Percentiles rank a stretch among this genome's conserved stretches.
Conservation (phyloP, 2,888 invertebrate genomes). For the Leucophenga montana region DNA sequence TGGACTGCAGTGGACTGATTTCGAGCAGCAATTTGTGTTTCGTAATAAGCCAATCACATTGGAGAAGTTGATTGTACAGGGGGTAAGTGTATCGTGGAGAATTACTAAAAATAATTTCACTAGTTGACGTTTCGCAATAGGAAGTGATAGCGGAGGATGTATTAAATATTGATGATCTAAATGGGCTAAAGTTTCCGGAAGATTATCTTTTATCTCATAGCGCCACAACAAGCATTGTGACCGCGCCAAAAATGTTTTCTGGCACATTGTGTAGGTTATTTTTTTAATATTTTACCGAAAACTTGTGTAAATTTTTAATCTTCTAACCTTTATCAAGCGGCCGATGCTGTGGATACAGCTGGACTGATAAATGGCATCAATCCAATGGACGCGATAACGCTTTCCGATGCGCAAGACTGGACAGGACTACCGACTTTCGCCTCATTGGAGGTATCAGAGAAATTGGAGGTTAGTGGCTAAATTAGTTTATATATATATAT, state of each 20-base stretch:
- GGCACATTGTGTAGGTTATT: slow-evolving; percentile 64
- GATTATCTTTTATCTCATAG: slow-evolving; percentile 74
- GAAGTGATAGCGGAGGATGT: slow-evolving; percentile 69
- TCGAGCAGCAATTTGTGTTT: slow-evolving; percentile 73
- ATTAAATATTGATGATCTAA: slow-evolving; percentile 71
- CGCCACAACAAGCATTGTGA: slow-evolving; percentile 66
- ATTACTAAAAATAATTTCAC: slow-evolving; percentile 42
- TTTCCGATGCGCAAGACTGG: slow-evolving; percentile 72
- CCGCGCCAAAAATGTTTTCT: slow-evolving; percentile 74
- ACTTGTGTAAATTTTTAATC: background rate
- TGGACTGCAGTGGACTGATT: slow-evolving; percentile 72
- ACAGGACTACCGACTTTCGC: slow-evolving; percentile 74
- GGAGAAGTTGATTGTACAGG: slow-evolving; percentile 72
- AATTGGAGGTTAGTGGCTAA: slow-evolving; percentile 73
- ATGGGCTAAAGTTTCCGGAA: slow-evolving; percentile 75
- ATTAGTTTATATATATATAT: too few species aligned
- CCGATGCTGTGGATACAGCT: slow-evolving; percentile 68
- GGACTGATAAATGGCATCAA: slow-evolving; percentile 74
- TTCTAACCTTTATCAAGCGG: slow-evolving; percentile 50
- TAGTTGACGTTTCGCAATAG: slow-evolving; percentile 55
- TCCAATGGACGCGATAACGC: slow-evolving; percentile 73
- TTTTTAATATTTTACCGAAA: background rate
- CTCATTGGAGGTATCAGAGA: slow-evolving; percentile 74
- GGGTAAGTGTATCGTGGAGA: slow-evolving; percentile 73
- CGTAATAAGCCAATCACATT: slow-evolving; percentile 71